Percentiles rank a stretch among this genome's conserved stretches.
Evolutionary conservation across 2,888 invertebrate genomes (phyloP).

Genomic region (Drosophila kuntzei): DNA sequence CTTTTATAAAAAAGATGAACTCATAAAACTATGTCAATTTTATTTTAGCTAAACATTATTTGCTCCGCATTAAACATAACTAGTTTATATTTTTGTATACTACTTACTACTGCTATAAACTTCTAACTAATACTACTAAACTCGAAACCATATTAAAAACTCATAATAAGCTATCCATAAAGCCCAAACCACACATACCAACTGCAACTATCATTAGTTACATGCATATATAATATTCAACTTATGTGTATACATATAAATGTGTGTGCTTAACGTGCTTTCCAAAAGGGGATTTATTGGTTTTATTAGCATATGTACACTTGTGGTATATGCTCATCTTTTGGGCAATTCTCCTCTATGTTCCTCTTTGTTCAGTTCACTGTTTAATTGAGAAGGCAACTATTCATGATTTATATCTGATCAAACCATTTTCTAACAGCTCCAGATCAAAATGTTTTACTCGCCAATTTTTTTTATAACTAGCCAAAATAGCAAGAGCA

Average conservation of each 20-base stretch:
- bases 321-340: conserved; percentile 7
- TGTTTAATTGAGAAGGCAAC: conserved; percentile 2
- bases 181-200: conserved; percentile 38
- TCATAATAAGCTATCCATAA: conserved; percentile 48
- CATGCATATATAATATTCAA: conserved; percentile 32
- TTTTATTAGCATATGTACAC: conserved; percentile 6
- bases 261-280: conserved; percentile 59
- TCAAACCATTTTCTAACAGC: conserved; percentile 12
- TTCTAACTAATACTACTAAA: conserved; percentile 68
- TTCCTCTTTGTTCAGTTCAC: conserved; percentile 18
- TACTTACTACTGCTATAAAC: conserved; percentile 73
- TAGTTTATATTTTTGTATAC: conserved; percentile 78
- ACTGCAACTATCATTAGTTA: conserved; percentile 58
- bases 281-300: conserved; percentile 47
- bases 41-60: conserved; percentile 81
- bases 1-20: conserved; percentile 58
- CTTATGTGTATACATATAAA: conserved; percentile 48
- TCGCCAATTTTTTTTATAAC: conserved; percentile 18
- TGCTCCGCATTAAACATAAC: conserved; percentile 81
- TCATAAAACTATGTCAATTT: conserved; percentile 73
- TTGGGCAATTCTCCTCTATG: conserved; percentile 11
- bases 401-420: not conserved
- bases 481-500: conserved; percentile 30
- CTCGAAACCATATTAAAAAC: conserved; percentile 51
- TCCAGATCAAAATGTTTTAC: conserved; percentile 15